phyloP scores from a whole-genome alignment of 2,113 vertebrate genomes.

The Mormyrus lacerda region DNA sequence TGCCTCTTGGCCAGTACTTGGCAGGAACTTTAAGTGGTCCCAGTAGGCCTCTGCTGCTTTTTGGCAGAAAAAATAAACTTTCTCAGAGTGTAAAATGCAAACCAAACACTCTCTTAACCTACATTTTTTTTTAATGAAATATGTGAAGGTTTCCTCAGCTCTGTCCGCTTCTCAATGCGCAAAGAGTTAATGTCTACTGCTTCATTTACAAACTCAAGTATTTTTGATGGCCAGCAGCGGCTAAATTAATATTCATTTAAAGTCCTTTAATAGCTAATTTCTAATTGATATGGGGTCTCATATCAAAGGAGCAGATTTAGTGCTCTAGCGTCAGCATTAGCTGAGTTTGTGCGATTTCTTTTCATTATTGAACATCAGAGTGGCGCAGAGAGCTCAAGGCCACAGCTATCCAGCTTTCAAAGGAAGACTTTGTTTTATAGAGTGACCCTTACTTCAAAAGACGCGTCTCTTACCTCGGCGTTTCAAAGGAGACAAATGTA shows the following conservation, averaged over 20 bases:
- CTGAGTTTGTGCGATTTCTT: slow-evolving; percentile 4
- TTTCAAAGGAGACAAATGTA: not conserved
- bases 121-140: slow-evolving; percentile 58
- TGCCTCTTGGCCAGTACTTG: slow-evolving; percentile 83
- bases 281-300: slow-evolving; percentile 54
- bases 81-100: slow-evolving; percentile 63
- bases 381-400: not conserved
- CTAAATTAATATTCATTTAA: slow-evolving; percentile 52
- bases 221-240: slow-evolving; percentile 44
- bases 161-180: slow-evolving; percentile 35
- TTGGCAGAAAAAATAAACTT: slow-evolving; percentile 71
- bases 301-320: slow-evolving; percentile 55
- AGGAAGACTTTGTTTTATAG: slow-evolving; percentile 8
- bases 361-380: slow-evolving; percentile 51
- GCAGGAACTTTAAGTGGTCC: slow-evolving; percentile 89
- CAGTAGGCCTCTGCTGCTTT: slow-evolving; percentile 76
- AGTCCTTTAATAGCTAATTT: slow-evolving; percentile 68
- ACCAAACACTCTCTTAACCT: slow-evolving; percentile 64
- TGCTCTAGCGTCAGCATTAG: not conserved
- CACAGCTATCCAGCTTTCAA: not conserved
- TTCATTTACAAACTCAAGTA: slow-evolving; percentile 33
- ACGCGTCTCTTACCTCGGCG: not conserved
- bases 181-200: slow-evolving; percentile 44
- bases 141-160: slow-evolving; percentile 51
- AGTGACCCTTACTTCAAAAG: slow-evolving; percentile 12